A percentile compares a stretch with the other conserved stretches of the same genome.
phyloP scores from a whole-genome alignment of 2,888 invertebrate genomes.

The Microchrysa polita region DNA sequence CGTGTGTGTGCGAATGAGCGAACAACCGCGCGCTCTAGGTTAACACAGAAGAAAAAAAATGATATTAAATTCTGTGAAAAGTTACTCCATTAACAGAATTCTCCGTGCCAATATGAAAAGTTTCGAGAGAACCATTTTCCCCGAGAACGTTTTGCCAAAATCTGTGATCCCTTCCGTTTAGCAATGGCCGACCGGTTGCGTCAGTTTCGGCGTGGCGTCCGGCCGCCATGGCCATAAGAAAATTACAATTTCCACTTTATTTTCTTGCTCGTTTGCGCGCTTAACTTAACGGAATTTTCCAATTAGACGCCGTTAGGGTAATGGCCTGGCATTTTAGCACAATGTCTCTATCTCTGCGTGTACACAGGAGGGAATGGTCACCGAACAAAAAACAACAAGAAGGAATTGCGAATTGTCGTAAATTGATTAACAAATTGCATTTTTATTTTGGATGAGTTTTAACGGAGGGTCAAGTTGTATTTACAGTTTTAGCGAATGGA shows the following conservation, averaged over 20 bases:
- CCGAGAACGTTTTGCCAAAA: conserved; percentile 33
- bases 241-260: conserved; percentile 49
- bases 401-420: conserved; percentile 43
- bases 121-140: conserved; percentile 28
- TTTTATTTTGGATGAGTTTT: conserved; percentile 45
- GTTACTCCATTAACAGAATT: conserved; percentile 50
- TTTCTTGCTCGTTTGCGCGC: conserved; percentile 42
- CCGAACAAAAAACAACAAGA: conserved; percentile 24
- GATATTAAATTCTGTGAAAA: conserved; percentile 47
- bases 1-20: conserved; percentile 14
- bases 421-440: conserved; percentile 50
- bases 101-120: conserved; percentile 49
- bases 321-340: conserved; percentile 45
- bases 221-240: conserved; percentile 46
- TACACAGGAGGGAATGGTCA: too few relatives aligned
- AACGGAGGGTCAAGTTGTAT: background rate
- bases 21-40: too few relatives aligned
- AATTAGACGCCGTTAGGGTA: conserved; percentile 49
- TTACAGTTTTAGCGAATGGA: too few relatives aligned
- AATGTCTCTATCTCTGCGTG: background rate
- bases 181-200: conserved; percentile 34
- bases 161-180: background rate
- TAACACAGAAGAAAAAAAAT: conserved; percentile 40
- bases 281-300: conserved; percentile 48
- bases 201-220: conserved; percentile 37